Conservation (phyloP, 2,797 vertebrate genomes). For the Darevskia mixta region DNA sequence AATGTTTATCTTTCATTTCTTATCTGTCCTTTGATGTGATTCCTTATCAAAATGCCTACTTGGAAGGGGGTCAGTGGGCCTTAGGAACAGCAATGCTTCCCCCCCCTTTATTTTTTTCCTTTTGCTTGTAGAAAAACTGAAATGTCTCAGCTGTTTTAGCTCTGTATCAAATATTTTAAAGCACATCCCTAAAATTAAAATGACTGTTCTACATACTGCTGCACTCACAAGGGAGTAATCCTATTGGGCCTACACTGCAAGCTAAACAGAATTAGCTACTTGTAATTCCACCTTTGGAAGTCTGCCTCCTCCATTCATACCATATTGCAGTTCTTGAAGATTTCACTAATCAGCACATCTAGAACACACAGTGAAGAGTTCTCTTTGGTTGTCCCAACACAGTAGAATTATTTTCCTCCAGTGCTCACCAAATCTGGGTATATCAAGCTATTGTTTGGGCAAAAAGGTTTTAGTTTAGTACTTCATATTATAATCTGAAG, state of each 20-base stretch:
- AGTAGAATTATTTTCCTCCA: background rate
- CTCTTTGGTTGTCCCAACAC: too few species aligned
- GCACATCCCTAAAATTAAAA: background rate
- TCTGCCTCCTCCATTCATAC: background rate
- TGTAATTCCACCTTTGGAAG: background rate
- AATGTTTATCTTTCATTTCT: conserved; percentile 25
- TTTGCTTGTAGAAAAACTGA: background rate
- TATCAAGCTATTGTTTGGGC: background rate
- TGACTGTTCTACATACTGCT: background rate
- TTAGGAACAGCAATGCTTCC: background rate
- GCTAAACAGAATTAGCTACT: background rate
- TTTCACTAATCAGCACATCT: background rate
- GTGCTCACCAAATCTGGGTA: background rate
- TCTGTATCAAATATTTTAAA: background rate
- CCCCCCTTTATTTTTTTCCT: background rate
- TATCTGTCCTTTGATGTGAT: background rate
- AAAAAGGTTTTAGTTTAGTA: background rate
- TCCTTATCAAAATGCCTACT: background rate
- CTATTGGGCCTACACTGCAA: too few species aligned
- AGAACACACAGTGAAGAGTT: background rate
- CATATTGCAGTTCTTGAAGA: background rate
- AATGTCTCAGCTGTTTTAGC: background rate
- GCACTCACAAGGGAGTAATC: background rate
- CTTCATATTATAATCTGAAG: background rate
- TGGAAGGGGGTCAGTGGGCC: conserved; percentile 1